Percentiles rank a stretch among this genome's conserved stretches.
Conservation (phyloP, 2,888 invertebrate genomes). For the Hydrotaea diabolus region DNA sequence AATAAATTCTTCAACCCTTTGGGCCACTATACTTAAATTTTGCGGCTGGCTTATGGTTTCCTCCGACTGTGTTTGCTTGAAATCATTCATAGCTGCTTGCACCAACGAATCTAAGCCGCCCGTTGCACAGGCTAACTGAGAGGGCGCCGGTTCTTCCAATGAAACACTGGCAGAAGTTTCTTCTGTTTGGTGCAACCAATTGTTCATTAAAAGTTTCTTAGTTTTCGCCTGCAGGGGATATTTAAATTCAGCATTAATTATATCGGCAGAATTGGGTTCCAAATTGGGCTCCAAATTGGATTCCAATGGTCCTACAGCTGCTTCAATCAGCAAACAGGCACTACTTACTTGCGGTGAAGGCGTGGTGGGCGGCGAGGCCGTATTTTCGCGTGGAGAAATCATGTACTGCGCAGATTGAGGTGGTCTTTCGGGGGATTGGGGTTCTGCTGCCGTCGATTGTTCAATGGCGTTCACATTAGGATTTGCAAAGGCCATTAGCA, state of each 20-base stretch:
- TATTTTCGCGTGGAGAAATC: conserved; percentile 45
- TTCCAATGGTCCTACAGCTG: conserved; percentile 91
- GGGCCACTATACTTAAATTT: conserved; percentile 76
- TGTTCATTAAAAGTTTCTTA: conserved; percentile 94
- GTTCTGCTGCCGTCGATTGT: neutral
- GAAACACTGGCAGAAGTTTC: conserved; percentile 41
- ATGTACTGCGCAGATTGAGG: conserved; percentile 58
- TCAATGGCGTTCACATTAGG: conserved; percentile 34
- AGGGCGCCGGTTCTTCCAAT: conserved; percentile 25
- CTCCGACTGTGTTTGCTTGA: conserved; percentile 77
- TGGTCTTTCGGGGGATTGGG: conserved; percentile 64
- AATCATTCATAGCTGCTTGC: conserved; percentile 71
- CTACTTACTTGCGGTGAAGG: conserved; percentile 84
- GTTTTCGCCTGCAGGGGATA: conserved; percentile 89
- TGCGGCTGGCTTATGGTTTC: conserved; percentile 68
- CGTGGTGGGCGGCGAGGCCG: conserved; percentile 73
- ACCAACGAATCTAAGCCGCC: conserved; percentile 68
- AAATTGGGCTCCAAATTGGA: conserved; percentile 61
- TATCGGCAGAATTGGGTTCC: conserved; percentile 35
- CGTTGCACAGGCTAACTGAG: neutral
- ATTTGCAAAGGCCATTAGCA: conserved; percentile 83
- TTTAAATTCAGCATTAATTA: conserved; percentile 85
- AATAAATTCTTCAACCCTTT: conserved; percentile 80
- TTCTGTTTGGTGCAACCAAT: conserved; percentile 91
- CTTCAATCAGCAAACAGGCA: conserved; percentile 90